phyloP scores from a whole-genome alignment of 2,113 vertebrate species.

The Todiramphus saurophagus region DNA sequence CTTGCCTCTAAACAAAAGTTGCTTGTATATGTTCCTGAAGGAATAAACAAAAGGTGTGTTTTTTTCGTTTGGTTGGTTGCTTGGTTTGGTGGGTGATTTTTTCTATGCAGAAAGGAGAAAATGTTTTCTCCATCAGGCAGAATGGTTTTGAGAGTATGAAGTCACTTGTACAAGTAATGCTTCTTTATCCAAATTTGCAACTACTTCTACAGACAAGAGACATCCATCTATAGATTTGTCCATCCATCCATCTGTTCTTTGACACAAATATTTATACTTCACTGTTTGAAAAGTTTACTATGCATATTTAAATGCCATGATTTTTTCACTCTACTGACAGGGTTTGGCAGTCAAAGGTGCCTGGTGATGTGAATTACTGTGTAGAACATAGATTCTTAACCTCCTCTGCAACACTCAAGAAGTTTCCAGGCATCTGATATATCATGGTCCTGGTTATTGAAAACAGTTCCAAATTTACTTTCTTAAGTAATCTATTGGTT shows the following conservation, averaged over 20 bases:
- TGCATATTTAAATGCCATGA: background rate
- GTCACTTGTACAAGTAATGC: background rate
- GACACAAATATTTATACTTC: background rate
- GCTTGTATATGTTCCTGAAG: background rate
- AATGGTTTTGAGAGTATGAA: background rate
- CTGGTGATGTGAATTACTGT: background rate
- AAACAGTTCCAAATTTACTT: background rate
- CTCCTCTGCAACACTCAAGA: background rate
- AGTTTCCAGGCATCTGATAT: background rate
- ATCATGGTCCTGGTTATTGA: background rate
- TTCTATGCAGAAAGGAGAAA: background rate
- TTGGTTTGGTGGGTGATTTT: background rate
- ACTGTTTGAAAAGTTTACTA: background rate
- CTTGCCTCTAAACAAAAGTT: background rate
- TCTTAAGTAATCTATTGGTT: background rate
- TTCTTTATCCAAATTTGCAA: background rate
- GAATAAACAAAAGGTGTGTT: background rate
- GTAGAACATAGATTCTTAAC: background rate
- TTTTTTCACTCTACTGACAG: background rate
- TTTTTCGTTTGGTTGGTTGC: background rate
- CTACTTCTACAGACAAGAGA: background rate
- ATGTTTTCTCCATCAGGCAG: background rate
- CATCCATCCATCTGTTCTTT: background rate
- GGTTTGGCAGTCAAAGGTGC: background rate
- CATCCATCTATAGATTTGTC: background rate